Base-by-base conservation (phyloP, 2,888 invertebrate species). In the Acanthosoma haemorrhoidale region DNA sequence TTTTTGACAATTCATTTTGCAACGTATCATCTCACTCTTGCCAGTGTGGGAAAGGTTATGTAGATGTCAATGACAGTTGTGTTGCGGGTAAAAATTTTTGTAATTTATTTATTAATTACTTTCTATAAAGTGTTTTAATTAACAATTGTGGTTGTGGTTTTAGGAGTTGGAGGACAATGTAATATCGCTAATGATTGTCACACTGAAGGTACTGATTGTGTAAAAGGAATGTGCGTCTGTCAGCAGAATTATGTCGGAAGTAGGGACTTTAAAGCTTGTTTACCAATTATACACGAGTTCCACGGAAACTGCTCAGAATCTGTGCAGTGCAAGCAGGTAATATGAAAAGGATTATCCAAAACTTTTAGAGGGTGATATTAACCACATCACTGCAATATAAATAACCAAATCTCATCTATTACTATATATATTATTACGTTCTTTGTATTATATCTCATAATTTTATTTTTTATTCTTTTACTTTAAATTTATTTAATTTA, bases 1-100 rank as follows among this genome's bases (percentile, higher is more conserved):
- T 71, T 34, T 71, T 71, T 25, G 29, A 71, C 8, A 61, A 72
- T 39, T 58, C 72, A 1, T 58, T 21, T 8, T 73, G 73, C 58
- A 38, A 70, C 36, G 57, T 31, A 6, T 58, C 61, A 21, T 25
- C 38, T 15, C 36, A 57, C 21, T 43, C 25, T 31, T 73, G 73
- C 38, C n/a, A 64, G n/a, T 73, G 73, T 36, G 41, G 57, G 4
- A 13, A 43, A 8, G 60, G 71, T n/a, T 73, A 71, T 63, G 16
- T 68, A 9, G 21, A 51, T 21, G 29, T 41, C 18, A 51, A 68
- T 25, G 43, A 41, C 9, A 39, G 9, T 9, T 73, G 73, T 31
- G 41, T 70, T 13, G 59, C 72, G 39, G 73, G 73, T 72, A 32
- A 41, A 21, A 25, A 25, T n/a, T 1, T 34, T 31, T 34, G 16